These are phyloP conservation scores for Pampusana beccarii DNA, from an alignment of 2,113 vertebrate species.

Conservation along the genomic window DNA sequence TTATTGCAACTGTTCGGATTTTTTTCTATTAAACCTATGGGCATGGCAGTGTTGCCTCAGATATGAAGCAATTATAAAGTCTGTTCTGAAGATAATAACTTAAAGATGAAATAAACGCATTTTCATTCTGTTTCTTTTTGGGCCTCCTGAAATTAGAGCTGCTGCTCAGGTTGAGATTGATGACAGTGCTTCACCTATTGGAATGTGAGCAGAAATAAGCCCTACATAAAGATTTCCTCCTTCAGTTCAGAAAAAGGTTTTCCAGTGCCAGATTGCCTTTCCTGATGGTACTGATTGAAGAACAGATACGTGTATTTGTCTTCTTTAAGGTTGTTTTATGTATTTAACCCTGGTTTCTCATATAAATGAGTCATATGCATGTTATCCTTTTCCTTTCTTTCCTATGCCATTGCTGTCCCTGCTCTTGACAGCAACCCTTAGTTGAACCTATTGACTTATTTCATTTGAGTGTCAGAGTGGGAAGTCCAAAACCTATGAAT, in stretches of 20 bases:
- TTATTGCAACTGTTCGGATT: not conserved
- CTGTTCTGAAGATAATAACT: not conserved
- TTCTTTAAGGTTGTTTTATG: not conserved
- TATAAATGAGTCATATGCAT: not conserved
- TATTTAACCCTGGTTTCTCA: not conserved
- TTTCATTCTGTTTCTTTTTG: not conserved
- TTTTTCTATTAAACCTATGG: not conserved
- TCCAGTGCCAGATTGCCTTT: not conserved
- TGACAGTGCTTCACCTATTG: not conserved
- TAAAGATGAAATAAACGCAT: not conserved
- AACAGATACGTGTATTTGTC: not conserved
- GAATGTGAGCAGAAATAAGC: not conserved
- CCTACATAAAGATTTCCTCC: not conserved
- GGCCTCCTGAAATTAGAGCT: not conserved
- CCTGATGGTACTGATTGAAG: not conserved
- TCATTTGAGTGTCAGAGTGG: not conserved
- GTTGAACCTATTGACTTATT: not conserved
- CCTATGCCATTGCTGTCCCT: fast-evolving
- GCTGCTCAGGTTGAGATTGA: not conserved
- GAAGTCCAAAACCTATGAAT: not conserved
- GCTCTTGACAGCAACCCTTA: not conserved
- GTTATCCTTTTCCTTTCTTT: not conserved
- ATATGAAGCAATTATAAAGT: not conserved
- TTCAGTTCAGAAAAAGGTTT: not conserved
- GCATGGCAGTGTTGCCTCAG: not conserved